These are phyloP conservation scores for Hypothenemus hampei DNA, from an alignment of 1,140 invertebrate genomes.

Conservation along the genomic window DNA sequence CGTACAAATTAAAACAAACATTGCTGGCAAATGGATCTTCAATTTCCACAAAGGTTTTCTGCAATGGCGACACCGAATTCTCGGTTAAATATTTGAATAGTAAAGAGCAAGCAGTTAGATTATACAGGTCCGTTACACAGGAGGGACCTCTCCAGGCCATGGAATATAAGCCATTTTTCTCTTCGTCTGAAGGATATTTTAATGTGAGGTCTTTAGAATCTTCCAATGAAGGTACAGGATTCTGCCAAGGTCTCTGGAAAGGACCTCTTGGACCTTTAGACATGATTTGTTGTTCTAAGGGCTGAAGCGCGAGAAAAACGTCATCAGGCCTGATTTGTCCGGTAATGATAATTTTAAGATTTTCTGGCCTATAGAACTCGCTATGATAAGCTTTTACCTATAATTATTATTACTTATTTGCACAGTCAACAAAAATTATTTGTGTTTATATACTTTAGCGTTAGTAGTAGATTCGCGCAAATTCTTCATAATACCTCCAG, in stretches of 20 bases:
- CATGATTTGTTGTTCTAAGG: conserved; percentile 75
- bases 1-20: conserved; percentile 61
- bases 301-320: conserved; percentile 67
- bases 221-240: conserved; percentile 58
- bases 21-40: conserved; percentile 76
- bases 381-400: conserved; percentile 76
- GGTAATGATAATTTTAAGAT: conserved; percentile 77
- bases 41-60: conserved; percentile 79
- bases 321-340: conserved; percentile 73
- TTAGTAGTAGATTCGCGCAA: conserved; percentile 75
- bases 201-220: conserved; percentile 51
- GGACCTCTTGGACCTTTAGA: conserved; percentile 55
- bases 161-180: conserved; percentile 75
- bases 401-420: conserved; percentile 29
- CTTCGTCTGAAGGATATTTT: conserved; percentile 79
- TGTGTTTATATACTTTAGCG: conserved; percentile 59
- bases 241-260: conserved; percentile 73
- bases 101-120: conserved; percentile 60
- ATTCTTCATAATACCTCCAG: conserved; percentile 80
- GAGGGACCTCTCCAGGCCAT: conserved; percentile 81
- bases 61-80: conserved; percentile 76
- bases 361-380: conserved; percentile 86
- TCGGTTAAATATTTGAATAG: conserved; percentile 80
- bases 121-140: conserved; percentile 53
- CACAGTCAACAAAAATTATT: conserved; percentile 15